Evolutionary conservation across 2,113 vertebrate genomes (phyloP), one percentile per base, ranked within the genome.

Genomic region (Syngnathoides biaculeatus): DNA sequence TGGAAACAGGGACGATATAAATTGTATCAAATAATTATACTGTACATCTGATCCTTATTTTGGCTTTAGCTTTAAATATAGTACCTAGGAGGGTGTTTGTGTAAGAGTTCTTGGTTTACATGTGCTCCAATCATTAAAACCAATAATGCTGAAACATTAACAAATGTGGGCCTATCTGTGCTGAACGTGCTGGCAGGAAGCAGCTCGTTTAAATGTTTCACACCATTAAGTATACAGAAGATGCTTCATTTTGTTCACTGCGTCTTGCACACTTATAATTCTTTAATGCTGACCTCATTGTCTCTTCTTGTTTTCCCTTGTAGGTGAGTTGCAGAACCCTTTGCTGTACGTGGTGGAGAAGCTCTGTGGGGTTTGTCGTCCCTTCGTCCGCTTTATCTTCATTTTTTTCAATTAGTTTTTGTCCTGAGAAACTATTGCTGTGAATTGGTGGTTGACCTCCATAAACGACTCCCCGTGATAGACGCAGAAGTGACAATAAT

Each of bases 291-390:
- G 17, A 84, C 45, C 57, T 24, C 30, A 26, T 5, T 58, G 10
- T 69, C 39, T 77, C 55, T 71, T 3, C 40, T 69, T 61, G 0
- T 27, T 75, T 17, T 68, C 53, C 77, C 65, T 72, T 42, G 0
- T 58, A 88, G 86, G 85, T 87, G 84, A 89, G 87, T 83, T 74
- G 74, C 65, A 9, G 72, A 40, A 67, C 50, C 64, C 72, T 11
- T 38, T 20, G 48, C 47, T 66, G 48, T 8, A 24, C 50, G 64
- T 47, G 38, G 58, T 61, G 67, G 64, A 65, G 78, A 69, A 48
- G 67, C 66, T 22, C 73, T 24, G 60, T 62, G 60, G 20, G 64
- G 17, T 64, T 67, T 61, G 63, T 75, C 48, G 19, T 68, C 63
- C 74, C 75, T 75, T 78, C 72, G 75, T 55, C 79, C 35, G 24